Base-by-base conservation (phyloP, 2,113 vertebrate species). In the Podarcis raffonei region DNA sequence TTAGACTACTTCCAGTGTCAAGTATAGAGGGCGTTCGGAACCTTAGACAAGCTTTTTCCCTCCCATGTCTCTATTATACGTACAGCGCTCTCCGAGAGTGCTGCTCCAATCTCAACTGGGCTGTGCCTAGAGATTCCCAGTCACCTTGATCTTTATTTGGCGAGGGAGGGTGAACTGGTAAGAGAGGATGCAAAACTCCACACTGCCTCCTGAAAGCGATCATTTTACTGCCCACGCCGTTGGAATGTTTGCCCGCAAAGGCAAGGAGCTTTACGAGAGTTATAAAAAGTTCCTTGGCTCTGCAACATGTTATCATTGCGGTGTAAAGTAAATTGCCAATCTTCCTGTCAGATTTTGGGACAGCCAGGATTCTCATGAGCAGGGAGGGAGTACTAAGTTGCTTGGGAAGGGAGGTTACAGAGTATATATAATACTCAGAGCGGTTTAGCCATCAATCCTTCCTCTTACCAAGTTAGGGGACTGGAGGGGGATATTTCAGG, bases 271-370 rank as follows among this genome's bases (percentile, higher is more conserved):
- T 97, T 85, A 92, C 87, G 90, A 74, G 92, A 87, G 95, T 96
- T 98, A 98, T 97, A 98, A 98, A 98, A 98, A 98, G 97, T 93
- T 93, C 30, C 93, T 62, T 96, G 96, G 96, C 94, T 95, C 91
- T 57, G 86, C 93, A 95, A 90, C 89, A 0, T 93, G 81, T 96
- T 79, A 97, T 98, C 97, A 97, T 78, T 90, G 91, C 75, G 92
- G 94, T n/a, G 90, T 80, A 95, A 95, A 75, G 59, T 72, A 87
- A 87, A 96, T 91, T 83, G 92, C 92, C 81, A 94, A 94, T 90
- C 82, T 81, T 83, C 83, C 77, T 30, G 69, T 48, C 84, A 90
- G 91, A 42, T 1, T 42, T 42, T 42, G 5, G 89, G 62, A 86
- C 84, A 75, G 91, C 88, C 11, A 25, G 89, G 66, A n/a, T 1